Evolutionary conservation across 1,140 invertebrate genomes (phyloP), one percentile per base, ranked within the genome.

Genomic region (Globodera rostochiensis): DNA sequence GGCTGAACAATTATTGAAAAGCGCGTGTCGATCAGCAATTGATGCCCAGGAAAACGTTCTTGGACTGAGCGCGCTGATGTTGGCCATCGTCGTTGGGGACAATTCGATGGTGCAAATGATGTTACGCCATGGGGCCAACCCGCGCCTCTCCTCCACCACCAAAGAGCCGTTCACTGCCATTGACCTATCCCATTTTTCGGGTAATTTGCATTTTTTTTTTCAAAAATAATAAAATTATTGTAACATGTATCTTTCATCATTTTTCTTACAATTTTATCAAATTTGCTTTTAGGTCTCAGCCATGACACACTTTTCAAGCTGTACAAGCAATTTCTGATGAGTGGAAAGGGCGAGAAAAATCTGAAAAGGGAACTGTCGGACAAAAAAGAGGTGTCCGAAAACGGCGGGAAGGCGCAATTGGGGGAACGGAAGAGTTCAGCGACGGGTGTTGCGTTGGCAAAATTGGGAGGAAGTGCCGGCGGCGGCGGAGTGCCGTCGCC

Each of bases 1-100:
- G 79, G 79, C 79, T 15, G 79, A 79, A 64, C 15, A 60, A 80
- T 80, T 81, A 47, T 53, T 49, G 50, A 67, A 82, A 80, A 45
- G 21, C 36, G 80, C 25, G 74, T 53, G 77, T 25, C 46, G 45
- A 15, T 53, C 19, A 45, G 9, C 19, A 19, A 15, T 71, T 79
- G 81, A 82, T 57, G 79, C 81, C 13, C 81, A 82, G 57, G 81
- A 82, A 67, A 82, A 81, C 53, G 66, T 82, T 8, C 66, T 82
- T 15, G 81, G 81, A 70, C 69, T 82, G 46, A 82, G 76, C 11
- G 81, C 77, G 8, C 50, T 82, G 13, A 82, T 82, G 81, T 82
- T 82, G 47, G 53, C 79, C 66, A 67, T 82, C 13, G 73, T 82
- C 66, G 73, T 64, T n/a, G 79, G 81, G 81, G 81, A 82, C 60